phyloP scores from a whole-genome alignment of 2,113 vertebrate species.

The Nothobranchius kuhntae region DNA sequence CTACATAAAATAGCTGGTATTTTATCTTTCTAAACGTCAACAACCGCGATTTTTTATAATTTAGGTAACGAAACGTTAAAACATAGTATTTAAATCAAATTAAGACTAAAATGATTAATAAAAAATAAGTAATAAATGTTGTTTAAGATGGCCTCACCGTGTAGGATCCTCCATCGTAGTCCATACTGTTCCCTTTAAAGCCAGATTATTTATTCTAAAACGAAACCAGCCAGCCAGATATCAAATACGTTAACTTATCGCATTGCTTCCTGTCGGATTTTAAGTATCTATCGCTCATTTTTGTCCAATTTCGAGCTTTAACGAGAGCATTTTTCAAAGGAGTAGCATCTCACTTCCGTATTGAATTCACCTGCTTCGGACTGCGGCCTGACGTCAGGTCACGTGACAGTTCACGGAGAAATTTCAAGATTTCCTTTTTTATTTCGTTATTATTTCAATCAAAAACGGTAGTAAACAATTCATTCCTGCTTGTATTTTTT shows the following conservation, averaged over 20 bases:
- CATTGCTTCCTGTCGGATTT: not conserved
- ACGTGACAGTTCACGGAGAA: constrained; percentile 9
- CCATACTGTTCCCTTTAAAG: constrained; percentile 22
- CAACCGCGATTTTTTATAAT: too few species aligned
- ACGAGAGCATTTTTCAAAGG: constrained; percentile 4
- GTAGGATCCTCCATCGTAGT: constrained; percentile 47
- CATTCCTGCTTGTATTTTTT: too few species aligned
- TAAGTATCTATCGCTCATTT: not conserved
- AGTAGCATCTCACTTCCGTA: constrained; percentile 52
- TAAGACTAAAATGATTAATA: not conserved
- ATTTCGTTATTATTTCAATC: too few species aligned
- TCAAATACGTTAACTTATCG: not conserved
- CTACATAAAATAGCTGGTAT: too few species aligned
- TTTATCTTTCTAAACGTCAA: too few species aligned
- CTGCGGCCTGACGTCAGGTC: not conserved
- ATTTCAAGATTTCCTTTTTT: not conserved
- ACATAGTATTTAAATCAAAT: not conserved
- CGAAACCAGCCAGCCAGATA: not conserved
- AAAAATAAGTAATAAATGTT: too few species aligned
- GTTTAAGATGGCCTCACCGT: constrained; percentile 44
- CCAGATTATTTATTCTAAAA: not conserved
- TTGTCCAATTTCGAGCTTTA: not conserved
- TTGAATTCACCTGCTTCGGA: constrained; percentile 36
- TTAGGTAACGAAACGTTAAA: too few species aligned
- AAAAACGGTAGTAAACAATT: too few species aligned